phyloP scores from a whole-genome alignment of 1,140 invertebrate species.

The Hyles euphorbiae region DNA sequence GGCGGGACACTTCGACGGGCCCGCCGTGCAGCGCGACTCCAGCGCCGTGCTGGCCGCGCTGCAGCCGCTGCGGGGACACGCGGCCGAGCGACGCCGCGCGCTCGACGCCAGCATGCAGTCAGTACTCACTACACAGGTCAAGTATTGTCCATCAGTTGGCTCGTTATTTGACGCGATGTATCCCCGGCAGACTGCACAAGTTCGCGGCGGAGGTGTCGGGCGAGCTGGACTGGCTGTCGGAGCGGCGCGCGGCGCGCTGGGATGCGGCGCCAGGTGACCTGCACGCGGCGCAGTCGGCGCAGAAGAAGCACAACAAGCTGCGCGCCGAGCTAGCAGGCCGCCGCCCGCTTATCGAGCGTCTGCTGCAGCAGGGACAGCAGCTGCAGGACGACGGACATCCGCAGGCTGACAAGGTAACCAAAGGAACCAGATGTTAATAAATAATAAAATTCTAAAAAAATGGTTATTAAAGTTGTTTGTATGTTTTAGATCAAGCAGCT shows the following conservation, averaged over 20 bases:
- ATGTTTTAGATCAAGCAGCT: conserved; percentile 37
- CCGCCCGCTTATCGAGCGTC: conserved; percentile 88
- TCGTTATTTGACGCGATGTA: neutral
- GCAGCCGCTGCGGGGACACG: conserved; percentile 79
- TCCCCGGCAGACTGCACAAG: conserved; percentile 87
- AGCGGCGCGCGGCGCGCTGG: conserved; percentile 89
- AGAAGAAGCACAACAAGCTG: conserved; percentile 96
- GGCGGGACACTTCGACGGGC: conserved; percentile 95
- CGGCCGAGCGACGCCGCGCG: conserved; percentile 81
- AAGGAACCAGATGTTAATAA: too few species aligned
- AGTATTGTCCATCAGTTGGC: too few species aligned
- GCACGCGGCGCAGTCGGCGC: conserved; percentile 92
- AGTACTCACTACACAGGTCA: conserved; percentile 13
- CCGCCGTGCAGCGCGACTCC: conserved; percentile 88
- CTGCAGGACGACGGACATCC: conserved; percentile 86
- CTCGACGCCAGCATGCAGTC: conserved; percentile 88
- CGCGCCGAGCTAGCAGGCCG: conserved; percentile 90
- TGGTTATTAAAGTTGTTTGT: neutral
- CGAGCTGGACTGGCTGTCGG: conserved; percentile 97
- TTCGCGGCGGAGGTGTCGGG: conserved; percentile 95
- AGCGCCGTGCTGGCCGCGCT: conserved; percentile 83
- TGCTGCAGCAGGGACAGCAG: conserved; percentile 82
- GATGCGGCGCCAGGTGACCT: conserved; percentile 87
- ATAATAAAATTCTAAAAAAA: too few species aligned
- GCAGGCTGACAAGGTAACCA: conserved; percentile 81